phyloP scores from a whole-genome alignment of 2,888 invertebrate genomes.

The Macropis europaea region DNA sequence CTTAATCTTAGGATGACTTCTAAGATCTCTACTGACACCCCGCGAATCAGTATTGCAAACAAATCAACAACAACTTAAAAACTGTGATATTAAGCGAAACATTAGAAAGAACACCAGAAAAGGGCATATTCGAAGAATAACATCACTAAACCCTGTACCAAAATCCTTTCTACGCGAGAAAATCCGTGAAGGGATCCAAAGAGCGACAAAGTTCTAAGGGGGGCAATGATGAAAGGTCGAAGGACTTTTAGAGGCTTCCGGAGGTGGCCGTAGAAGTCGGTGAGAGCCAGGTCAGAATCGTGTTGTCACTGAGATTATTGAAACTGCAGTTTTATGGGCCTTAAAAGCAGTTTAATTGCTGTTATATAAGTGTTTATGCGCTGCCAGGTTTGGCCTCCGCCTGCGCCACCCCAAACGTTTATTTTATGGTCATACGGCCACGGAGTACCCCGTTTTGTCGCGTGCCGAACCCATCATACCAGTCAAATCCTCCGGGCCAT shows the following conservation, averaged over 20 bases:
- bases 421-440: constrained; percentile 79
- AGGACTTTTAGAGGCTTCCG: no score
- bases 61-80: no score
- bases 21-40: no score
- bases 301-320: constrained; percentile 80
- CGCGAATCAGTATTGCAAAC: no score
- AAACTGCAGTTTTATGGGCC: constrained; percentile 80
- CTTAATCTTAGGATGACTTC: no score
- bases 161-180: no score
- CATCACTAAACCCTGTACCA: no score
- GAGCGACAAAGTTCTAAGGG: not conserved
- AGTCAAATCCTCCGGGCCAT: constrained; percentile 63
- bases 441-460: constrained; percentile 76
- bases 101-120: no score
- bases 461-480: constrained; percentile 77
- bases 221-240: no score
- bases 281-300: constrained; percentile 78
- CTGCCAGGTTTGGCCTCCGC: constrained; percentile 75
- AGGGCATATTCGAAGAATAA: no score
- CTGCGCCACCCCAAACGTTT: constrained; percentile 79
- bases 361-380: constrained; percentile 80
- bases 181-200: no score
- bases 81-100: no score
- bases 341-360: constrained; percentile 80
- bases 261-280: constrained; percentile 49